Evolutionary conservation across 2,797 vertebrate species (phyloP), one percentile per base, ranked within the genome.

Genomic region (Philypnodon macrostomus): DNA sequence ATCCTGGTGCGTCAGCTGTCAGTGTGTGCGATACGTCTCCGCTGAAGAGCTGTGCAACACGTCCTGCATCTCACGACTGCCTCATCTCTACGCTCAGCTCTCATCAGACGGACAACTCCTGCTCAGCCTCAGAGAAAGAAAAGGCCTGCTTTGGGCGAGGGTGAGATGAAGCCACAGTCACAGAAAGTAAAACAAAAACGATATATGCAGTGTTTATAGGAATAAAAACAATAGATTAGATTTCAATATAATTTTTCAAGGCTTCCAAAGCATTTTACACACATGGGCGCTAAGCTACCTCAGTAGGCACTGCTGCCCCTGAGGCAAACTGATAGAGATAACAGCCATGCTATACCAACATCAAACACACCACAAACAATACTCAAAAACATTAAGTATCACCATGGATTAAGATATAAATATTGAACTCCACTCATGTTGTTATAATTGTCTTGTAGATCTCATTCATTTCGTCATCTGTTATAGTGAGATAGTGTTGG

Each of bases 11-110:
- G 14, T 0, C 55, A 98, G 95, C 63, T 98, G 95, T 75, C 91
- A 77, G 15, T 97, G 95, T 77, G 75, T 77, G 59, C 82, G 65
- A 21, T 97, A 95, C 0, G 24, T 95, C 41, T 93, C 93, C 2
- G 87, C 85, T 0, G 95, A 98, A 75, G 93, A 97, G 73, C 86
- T 97, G 13, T 97, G 95, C 65, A 88, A 94, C 47, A 63, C 77
- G 0, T 83, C 84, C 11, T 96, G 95, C 66, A 71, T 95, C 60
- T 84, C 90, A 68, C 83, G 64, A 41, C 84, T 89, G 13, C 92
- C 91, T 1, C 83, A 48, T 4, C 65, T 96, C 48, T 91, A 88
- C 14, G 84, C 92, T 71, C 79, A 63, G 26, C 71, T 89, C 40
- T 79, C 80, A 1, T 42, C 76, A 47, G 78, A 90, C 9, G 86